These are phyloP conservation scores for Ophion obscuratus DNA, from an alignment of 2,888 invertebrate species.

Conservation along the genomic window DNA sequence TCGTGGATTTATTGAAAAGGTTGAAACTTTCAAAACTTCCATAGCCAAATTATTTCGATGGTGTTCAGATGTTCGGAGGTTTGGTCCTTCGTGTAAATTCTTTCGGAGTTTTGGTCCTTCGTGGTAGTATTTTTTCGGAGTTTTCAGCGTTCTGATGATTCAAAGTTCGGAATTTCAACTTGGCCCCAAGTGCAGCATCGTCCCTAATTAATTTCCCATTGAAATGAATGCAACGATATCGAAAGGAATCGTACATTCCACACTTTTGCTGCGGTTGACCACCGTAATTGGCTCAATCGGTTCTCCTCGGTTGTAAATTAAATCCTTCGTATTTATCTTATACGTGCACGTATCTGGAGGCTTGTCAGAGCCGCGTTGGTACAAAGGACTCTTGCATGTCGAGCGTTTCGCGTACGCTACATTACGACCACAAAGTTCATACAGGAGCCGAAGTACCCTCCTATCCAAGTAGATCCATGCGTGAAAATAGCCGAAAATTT, in stretches of 20 bases:
- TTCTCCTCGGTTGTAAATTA: slow-evolving; percentile 18
- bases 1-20: too few relatives aligned
- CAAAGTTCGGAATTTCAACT: too few relatives aligned
- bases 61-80: too few relatives aligned
- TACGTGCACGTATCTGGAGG: background rate
- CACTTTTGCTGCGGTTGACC: background rate
- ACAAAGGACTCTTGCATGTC: slow-evolving; percentile 49
- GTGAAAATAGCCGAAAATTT: slow-evolving; percentile 71
- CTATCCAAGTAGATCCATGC: slow-evolving; percentile 36
- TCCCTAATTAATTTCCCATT: background rate
- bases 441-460: slow-evolving; percentile 25
- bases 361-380: background rate
- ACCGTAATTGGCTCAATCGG: slow-evolving; percentile 10
- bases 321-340: background rate
- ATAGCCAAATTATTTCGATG: too few relatives aligned
- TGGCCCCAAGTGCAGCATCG: too few relatives aligned
- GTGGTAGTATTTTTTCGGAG: too few relatives aligned
- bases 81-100: too few relatives aligned
- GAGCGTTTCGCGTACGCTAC: slow-evolving; percentile 26
- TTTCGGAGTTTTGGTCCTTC: too few relatives aligned
- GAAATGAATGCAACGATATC: background rate
- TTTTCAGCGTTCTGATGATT: too few relatives aligned
- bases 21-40: too few relatives aligned
- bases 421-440: background rate
- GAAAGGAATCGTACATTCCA: background rate